These are phyloP conservation scores for Babylonia areolata DNA, from an alignment of 1,140 invertebrate genomes.

Conservation along the genomic window DNA sequence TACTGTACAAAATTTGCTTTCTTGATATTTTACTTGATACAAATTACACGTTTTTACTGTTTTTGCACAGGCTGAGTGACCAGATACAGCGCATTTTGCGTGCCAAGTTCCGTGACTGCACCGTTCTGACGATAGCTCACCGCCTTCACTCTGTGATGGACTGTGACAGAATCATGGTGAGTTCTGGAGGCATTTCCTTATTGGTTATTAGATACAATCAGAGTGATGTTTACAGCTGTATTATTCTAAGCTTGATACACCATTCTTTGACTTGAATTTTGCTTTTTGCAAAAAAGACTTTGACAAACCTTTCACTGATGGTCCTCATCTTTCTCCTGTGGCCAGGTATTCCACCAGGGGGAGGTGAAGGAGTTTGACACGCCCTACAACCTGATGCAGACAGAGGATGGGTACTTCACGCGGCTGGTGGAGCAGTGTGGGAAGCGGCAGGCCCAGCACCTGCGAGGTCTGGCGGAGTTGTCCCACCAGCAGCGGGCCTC, in stretches of 20 bases:
- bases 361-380: conserved; percentile 81
- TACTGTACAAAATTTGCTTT: too few relatives aligned
- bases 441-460: conserved; percentile 49
- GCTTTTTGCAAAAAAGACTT: too few relatives aligned
- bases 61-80: conserved; percentile 70
- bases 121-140: conserved; percentile 72
- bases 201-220: neutral
- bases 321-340: neutral
- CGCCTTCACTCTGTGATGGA: conserved; percentile 77
- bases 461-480: conserved; percentile 45
- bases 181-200: neutral
- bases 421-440: conserved; percentile 72
- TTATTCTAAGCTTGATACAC: neutral
- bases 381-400: conserved; percentile 81
- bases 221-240: neutral
- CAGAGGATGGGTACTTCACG: conserved; percentile 74
- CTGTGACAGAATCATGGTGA: conserved; percentile 71
- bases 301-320: too few relatives aligned
- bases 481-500: conserved; percentile 37
- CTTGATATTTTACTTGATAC: too few relatives aligned
- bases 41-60: too few relatives aligned
- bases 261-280: neutral
- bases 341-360: conserved; percentile 65
- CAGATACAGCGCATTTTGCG: conserved; percentile 75
- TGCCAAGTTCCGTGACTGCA: conserved; percentile 71